Evolutionary conservation across 2,113 vertebrate genomes (phyloP).

Genomic region (Megaceryle torquata): DNA sequence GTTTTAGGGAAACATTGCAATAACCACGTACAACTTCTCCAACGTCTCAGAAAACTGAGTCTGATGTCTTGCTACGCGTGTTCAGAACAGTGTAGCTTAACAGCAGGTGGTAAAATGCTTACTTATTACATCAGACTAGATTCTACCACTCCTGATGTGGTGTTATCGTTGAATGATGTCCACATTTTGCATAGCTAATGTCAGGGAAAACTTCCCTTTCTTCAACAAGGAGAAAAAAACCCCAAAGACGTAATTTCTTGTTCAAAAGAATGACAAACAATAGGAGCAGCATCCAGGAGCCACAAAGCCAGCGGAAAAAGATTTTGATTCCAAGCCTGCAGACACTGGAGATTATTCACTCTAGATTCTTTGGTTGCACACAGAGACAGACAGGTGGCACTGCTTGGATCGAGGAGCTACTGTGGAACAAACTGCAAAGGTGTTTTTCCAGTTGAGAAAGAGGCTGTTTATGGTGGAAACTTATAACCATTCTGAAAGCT

Average conservation of each 20-base stretch:
- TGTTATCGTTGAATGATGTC: not conserved
- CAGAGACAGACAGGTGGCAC: not conserved
- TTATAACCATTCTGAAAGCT: not conserved
- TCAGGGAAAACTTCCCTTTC: not conserved
- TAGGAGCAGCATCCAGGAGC: not conserved
- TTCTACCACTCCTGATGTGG: not conserved
- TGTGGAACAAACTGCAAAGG: not conserved
- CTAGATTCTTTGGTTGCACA: not conserved
- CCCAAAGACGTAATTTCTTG: not conserved
- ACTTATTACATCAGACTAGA: not conserved
- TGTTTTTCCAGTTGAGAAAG: not conserved
- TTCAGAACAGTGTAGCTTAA: not conserved
- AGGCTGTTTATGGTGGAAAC: not conserved
- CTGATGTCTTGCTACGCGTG: not conserved
- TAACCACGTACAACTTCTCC: not conserved
- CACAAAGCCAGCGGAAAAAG: not conserved
- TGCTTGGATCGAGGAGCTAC: not conserved
- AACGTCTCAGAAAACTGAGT: not conserved
- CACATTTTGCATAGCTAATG: not conserved
- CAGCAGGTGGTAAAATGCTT: not conserved
- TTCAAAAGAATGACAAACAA: not conserved
- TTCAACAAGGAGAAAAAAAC: not conserved
- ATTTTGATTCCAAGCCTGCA: not conserved
- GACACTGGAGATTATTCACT: not conserved
- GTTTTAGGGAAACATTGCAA: not conserved